Evolutionary conservation across 1,140 invertebrate genomes (phyloP), one percentile per base, ranked within the genome.

Genomic region (Oncopeltus fasciatus): DNA sequence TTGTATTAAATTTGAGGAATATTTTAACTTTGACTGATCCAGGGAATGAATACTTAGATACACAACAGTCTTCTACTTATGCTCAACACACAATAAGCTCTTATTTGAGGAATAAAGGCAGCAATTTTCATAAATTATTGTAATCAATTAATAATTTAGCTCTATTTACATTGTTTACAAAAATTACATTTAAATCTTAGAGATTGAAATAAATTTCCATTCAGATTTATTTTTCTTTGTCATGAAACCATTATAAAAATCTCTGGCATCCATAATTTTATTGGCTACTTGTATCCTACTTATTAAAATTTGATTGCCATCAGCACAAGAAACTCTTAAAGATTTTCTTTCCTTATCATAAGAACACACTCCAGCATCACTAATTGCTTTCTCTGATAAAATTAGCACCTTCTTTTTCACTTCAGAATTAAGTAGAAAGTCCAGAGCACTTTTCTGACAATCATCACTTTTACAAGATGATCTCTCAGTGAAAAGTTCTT

Each of bases 241-340:
- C 20, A 70, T 12, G 56, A 64, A 70, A 8, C 70, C 70, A 64
- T 69, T 70, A 46, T 68, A 70, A 65, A 70, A 70, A 59, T 70
- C 70, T 18, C 29, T 18, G n/a, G 67, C 66, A 1, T 56, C 47
- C 49, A 70, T 67, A 28, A 14, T 67, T 57, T 67, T 66, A 1
- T 64, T 66, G 47, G 44, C 18, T 9, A 70, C 38, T 53, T 43
- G 58, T 11, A 70, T 38, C 33, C 46, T 26, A 47, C 61, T 43
- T 38, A 68, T 47, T 27, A 61, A 53, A 12, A 70, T 47, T 49
- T 47, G 62, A 21, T 60, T 62, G 11, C 68, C 68, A 60, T 70
- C 68, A 9, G 61, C 59, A 61, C 70, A 70, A 27, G 59, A 46
- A 12, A 69, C 63, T 53, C 57, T 65, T 21, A 65, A 57, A n/a